Base-by-base conservation (phyloP, 1,140 invertebrate species). In the Aphelenchoides besseyi region DNA sequence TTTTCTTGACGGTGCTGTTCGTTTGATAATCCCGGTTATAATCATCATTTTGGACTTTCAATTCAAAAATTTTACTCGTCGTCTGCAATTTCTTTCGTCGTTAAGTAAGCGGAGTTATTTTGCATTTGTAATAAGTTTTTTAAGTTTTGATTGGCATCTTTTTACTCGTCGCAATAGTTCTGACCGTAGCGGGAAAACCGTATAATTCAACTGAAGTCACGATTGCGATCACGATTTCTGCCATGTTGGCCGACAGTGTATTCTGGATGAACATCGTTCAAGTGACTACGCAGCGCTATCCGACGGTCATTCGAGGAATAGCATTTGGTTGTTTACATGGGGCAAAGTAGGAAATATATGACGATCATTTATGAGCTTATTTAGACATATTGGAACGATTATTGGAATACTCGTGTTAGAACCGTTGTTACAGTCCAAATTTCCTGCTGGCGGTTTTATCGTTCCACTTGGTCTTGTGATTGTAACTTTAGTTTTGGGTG, bases 181-280 rank as follows among this genome's bases (percentile, higher is more conserved):
- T 81, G 37, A 66, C 80, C 3, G 70, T 54, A 0, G 57, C 64
- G 28, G 77, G 72, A 53, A 9, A 29, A 16, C 23, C 16, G 5
- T 73, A 73, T 36, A 37, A 74, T 18, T 63, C 70, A 53, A 16
- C 52, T 30, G 59, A 64, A 26, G 73, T 80, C 35, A 76, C 61
- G n/a, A 67, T 81, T 3, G 36, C 73, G 1, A 41, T 81, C 2
- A 80, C 75, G 29, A 59, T 81, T 18, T 63, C 67, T 1, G 81
- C 79, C 2, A 80, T 81, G 79, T 77, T 81, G 72, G 81, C 82
- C 53, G 79, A 79, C 61, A 73, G 77, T 52, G 69, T 72, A 8
- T 81, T 81, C 70, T 82, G 80, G 79, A 81, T 81, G 73, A 81
- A 82, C 68, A 81, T 81, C 29, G 70, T 81, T 18, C 74, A 77